Evolutionary conservation across 2,113 vertebrate genomes (phyloP).

Genomic region (Poeciliopsis prolifica): DNA sequence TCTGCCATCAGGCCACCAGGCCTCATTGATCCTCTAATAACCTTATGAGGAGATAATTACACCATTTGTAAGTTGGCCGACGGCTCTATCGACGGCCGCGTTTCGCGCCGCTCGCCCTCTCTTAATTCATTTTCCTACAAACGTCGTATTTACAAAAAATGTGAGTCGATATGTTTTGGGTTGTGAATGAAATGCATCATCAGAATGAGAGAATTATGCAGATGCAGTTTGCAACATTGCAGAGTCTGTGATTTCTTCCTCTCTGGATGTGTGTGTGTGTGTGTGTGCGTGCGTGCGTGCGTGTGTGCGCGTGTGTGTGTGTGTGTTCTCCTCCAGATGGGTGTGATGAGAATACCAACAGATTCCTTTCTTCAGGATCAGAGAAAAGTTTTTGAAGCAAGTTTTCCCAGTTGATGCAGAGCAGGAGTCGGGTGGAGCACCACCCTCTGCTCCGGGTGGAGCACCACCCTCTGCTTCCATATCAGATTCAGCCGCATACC

Average conservation of each 20-base stretch:
- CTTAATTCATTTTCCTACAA: constrained; percentile 70
- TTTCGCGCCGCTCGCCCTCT: constrained; percentile 51
- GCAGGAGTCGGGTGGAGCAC: not conserved
- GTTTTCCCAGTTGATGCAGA: constrained; percentile 7
- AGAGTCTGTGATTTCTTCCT: constrained; percentile 49
- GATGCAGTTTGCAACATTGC: constrained; percentile 49
- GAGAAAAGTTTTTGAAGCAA: constrained; percentile 18
- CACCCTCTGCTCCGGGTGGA: not conserved
- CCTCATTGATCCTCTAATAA: constrained; percentile 74
- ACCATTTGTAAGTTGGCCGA: constrained; percentile 70
- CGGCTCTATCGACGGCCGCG: constrained; percentile 63
- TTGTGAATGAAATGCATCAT: constrained; percentile 63
- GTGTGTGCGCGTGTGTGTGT: too few species aligned
- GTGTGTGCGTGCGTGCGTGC: too few species aligned
- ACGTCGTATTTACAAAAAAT: constrained; percentile 56
- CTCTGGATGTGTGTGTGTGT: not conserved
- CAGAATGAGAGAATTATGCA: constrained; percentile 63
- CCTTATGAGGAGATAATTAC: constrained; percentile 75
- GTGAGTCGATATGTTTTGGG: constrained; percentile 57
- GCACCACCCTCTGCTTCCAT: not conserved
- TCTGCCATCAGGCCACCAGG: constrained; percentile 52
- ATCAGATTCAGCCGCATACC: not conserved
- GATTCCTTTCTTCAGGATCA: not conserved
- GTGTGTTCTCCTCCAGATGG: not conserved
- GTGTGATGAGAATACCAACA: constrained; percentile 19